phyloP scores from a whole-genome alignment of 2,113 vertebrate species.

The Larimichthys crocea region DNA sequence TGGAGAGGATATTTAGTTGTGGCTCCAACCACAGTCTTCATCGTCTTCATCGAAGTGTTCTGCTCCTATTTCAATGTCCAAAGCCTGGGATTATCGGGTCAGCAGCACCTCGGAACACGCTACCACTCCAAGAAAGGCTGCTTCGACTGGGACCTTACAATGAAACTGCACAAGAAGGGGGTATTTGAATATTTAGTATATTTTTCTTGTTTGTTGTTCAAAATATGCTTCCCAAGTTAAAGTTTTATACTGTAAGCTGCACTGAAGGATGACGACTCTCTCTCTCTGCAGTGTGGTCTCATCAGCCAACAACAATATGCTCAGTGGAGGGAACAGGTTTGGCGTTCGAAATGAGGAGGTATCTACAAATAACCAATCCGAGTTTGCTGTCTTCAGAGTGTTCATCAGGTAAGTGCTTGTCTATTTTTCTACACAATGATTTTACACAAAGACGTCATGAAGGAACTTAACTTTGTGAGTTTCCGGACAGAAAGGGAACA shows the following conservation, averaged over 20 bases:
- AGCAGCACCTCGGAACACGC: conserved; percentile 89
- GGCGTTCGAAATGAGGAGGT: conserved; percentile 89
- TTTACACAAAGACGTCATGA: neutral
- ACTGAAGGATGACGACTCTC: neutral
- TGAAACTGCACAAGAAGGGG: conserved; percentile 91
- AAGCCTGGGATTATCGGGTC: conserved; percentile 88
- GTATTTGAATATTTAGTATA: conserved; percentile 68
- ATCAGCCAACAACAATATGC: conserved; percentile 86
- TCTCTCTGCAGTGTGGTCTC: conserved; percentile 79
- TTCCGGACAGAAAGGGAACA: conserved; percentile 82
- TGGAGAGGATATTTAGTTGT: conserved; percentile 87
- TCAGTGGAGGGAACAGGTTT: conserved; percentile 88
- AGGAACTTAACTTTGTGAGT: neutral
- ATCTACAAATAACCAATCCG: conserved; percentile 87
- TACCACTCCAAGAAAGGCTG: conserved; percentile 87
- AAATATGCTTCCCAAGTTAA: neutral
- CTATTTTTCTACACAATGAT: neutral
- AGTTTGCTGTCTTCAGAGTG: conserved; percentile 87
- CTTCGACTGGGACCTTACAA: conserved; percentile 92
- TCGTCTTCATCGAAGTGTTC: conserved; percentile 1
- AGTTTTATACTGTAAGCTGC: too few relatives aligned
- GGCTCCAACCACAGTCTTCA: conserved; percentile 77
- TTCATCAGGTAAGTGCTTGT: conserved; percentile 80
- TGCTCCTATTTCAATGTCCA: conserved; percentile 60
- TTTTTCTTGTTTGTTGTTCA: neutral